Evolutionary conservation across 2,113 vertebrate species (phyloP).

Genomic region (Egretta garzetta): DNA sequence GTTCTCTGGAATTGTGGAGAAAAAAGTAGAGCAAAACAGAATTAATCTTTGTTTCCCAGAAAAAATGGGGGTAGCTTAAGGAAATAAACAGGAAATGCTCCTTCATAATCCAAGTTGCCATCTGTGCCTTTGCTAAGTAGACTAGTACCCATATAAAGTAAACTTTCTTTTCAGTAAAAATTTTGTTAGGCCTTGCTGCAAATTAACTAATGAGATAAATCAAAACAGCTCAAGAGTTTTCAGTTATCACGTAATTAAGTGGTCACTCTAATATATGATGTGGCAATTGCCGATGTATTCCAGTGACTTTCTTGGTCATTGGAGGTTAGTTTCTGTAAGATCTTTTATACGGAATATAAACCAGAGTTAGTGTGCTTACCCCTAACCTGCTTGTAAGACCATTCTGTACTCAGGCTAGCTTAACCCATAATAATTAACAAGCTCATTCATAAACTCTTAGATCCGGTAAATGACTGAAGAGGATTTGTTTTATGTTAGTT

Average conservation of each 20-base stretch:
- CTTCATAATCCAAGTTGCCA: background rate
- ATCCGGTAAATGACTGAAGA: background rate
- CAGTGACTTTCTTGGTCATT: background rate
- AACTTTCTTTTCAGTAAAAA: background rate
- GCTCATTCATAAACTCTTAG: background rate
- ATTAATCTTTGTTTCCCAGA: background rate
- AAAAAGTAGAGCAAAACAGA: background rate
- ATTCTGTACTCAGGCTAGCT: background rate
- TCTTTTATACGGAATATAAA: background rate
- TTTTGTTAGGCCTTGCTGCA: background rate
- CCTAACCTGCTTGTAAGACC: background rate
- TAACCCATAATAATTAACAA: background rate
- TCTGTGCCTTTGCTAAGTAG: background rate
- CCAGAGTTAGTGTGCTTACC: background rate
- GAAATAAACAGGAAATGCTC: slow-evolving; percentile 52
- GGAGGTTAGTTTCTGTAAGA: background rate
- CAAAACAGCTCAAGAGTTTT: background rate
- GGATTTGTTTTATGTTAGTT: background rate
- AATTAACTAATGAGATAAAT: background rate
- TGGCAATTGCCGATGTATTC: background rate
- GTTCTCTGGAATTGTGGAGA: background rate
- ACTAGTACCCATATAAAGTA: background rate
- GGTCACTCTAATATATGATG: background rate
- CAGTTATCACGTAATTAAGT: background rate
- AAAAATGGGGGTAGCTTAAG: background rate